Conservation (phyloP, 2,113 vertebrate species). For the Lagopus muta region DNA sequence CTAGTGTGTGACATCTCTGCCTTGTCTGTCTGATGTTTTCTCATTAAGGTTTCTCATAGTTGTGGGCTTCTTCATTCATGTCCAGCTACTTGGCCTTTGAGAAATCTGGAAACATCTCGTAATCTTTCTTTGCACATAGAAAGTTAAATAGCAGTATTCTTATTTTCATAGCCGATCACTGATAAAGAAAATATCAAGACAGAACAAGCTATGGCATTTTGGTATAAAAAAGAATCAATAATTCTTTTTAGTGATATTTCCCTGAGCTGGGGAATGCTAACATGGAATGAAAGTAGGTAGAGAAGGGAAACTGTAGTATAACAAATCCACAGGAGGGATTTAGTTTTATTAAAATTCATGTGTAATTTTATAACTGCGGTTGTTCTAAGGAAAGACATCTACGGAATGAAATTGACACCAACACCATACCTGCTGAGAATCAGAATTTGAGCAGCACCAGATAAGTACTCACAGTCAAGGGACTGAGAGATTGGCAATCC, state of each 20-base stretch:
- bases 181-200: conserved; percentile 12
- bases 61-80: neutral
- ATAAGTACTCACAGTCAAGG: neutral
- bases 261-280: neutral
- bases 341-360: neutral
- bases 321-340: neutral
- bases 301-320: neutral
- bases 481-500: neutral
- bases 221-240: neutral
- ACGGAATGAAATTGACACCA: neutral
- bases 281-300: neutral
- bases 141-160: neutral
- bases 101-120: neutral
- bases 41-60: neutral
- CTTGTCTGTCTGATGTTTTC: neutral
- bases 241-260: neutral
- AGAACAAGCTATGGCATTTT: neutral
- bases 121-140: neutral
- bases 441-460: neutral
- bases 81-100: neutral
- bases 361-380: neutral
- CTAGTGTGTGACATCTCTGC: neutral
- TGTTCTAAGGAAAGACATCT: neutral
- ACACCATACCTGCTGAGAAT: neutral
- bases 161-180: neutral